Base-by-base conservation (phyloP, 2,113 vertebrate genomes). In the Eulemur macaco region DNA sequence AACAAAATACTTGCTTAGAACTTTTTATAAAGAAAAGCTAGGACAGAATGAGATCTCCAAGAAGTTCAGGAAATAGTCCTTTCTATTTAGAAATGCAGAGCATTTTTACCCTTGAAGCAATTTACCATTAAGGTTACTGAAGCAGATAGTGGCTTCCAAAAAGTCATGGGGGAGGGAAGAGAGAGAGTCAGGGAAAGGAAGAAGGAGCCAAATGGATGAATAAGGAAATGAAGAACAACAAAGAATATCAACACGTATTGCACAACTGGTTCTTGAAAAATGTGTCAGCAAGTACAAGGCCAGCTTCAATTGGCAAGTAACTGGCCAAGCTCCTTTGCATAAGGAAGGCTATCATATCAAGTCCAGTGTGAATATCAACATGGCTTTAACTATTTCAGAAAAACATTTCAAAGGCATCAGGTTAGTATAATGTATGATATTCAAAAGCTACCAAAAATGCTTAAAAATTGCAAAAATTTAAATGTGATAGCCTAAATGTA, bases 141-240 rank as follows among this genome's bases (percentile, higher is more conserved):
- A 91, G 74, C 69, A 93, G 74, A 97, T 77, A 80, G 94, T 60
- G 58, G 80, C 64, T 96, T 97, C 94, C 81, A 78, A 92, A 80
- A 87, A 95, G 80, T 52, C 64, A 90, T 85, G n/a, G 25, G 23
- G 64, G 31, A 17, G 21, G 56, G 68, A 64, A 71, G 2, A 56
- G 50, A 87, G 25, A 29, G 83, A 95, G 71, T 74, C 0, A 15
- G 34, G 50, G 69, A 81, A 83, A 96, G 56, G 39, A 91, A 37
- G n/a, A 93, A 89, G 56, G 91, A 95, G 95, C 96, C 93, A 97
- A 96, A 86, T 86, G 78, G 93, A 96, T 96, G 96, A 96, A 97
- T 96, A 94, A 97, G 96, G 80, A 83, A 95, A 96, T 85, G 82
- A 92, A 76, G 94, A 96, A 69, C 92, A 96, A 94, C 95, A 94